Conservation (phyloP, 2,888 invertebrate species). For the Eristalis intricaria region DNA sequence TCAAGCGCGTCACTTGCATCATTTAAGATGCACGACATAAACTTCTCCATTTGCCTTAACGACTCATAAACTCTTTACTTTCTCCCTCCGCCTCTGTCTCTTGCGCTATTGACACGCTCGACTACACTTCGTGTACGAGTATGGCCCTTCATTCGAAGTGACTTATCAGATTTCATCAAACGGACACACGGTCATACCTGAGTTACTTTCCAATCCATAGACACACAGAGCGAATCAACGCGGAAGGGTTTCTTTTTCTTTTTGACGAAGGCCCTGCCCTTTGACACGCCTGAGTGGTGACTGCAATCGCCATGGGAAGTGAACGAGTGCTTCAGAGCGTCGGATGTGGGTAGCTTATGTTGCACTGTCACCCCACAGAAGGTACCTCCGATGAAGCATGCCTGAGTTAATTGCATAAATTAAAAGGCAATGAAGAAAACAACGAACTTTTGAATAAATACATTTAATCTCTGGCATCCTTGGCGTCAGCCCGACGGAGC, state of each 20-base stretch:
- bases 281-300: neutral
- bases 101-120: neutral
- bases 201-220: neutral
- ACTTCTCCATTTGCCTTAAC: neutral
- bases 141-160: neutral
- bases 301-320: neutral
- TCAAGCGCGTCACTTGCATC: neutral
- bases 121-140: neutral
- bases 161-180: neutral
- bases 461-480: neutral
- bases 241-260: neutral
- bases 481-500: neutral
- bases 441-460: neutral
- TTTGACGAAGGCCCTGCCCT: neutral
- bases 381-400: no score
- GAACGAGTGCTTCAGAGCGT: neutral
- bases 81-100: neutral
- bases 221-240: neutral
- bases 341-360: neutral
- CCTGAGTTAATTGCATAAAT: conserved; percentile 1
- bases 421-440: neutral
- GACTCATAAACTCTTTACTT: neutral
- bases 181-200: neutral
- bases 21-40: neutral
- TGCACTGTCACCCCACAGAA: neutral